Conservation (phyloP, 1,140 invertebrate species). For the Drosophila asahinai region DNA sequence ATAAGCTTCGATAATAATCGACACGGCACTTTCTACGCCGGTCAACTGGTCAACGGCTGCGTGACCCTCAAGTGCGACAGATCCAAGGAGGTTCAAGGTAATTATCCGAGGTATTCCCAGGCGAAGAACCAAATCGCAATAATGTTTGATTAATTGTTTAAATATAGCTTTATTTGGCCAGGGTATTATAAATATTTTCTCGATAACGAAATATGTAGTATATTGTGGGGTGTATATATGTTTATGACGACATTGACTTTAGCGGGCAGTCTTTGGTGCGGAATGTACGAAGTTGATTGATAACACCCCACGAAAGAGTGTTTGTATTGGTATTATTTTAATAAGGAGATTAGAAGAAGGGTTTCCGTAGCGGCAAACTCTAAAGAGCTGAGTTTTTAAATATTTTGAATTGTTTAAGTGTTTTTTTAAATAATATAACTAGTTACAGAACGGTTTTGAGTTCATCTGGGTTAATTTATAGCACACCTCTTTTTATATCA, state of each 20-base stretch:
- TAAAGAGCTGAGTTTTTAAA: neutral
- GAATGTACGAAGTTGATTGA: constrained; percentile 45
- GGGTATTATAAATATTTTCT: constrained; percentile 58
- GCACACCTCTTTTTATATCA: neutral
- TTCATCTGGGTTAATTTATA: neutral
- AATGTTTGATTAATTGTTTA: constrained; percentile 9
- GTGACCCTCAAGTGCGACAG: constrained; percentile 85
- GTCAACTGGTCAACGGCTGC: constrained; percentile 86
- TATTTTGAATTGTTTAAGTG: neutral
- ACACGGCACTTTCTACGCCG: constrained; percentile 86
- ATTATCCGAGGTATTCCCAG: neutral
- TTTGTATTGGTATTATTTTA: constrained; percentile 9
- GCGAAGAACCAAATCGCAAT: constrained; percentile 1
- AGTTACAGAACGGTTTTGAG: neutral
- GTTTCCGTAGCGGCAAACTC: neutral
- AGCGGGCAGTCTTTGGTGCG: constrained; percentile 41
- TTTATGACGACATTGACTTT: constrained; percentile 72
- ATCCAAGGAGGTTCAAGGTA: constrained; percentile 86
- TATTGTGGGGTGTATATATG: constrained; percentile 28
- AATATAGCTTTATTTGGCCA: constrained; percentile 22
- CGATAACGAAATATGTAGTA: constrained; percentile 54
- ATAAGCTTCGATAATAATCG: constrained; percentile 86
- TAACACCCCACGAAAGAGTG: constrained; percentile 10
- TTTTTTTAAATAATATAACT: no score
- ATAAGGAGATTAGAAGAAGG: constrained; percentile 21